Conservation (phyloP, 2,797 vertebrate genomes). For the Masticophis lateralis region DNA sequence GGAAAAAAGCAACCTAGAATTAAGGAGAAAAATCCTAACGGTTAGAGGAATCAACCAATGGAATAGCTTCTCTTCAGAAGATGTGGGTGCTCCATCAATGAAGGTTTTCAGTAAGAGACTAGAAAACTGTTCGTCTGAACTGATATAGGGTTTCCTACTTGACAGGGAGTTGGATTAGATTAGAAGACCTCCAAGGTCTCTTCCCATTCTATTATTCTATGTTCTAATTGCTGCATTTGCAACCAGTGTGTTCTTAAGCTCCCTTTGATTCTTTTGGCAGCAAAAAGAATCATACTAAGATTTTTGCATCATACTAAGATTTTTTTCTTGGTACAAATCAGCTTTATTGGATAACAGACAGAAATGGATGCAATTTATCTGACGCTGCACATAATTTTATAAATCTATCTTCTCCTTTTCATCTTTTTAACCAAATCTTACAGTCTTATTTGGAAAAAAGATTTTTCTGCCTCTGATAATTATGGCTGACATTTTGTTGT, state of each 20-base stretch:
- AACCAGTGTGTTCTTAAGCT: background rate
- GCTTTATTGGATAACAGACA: background rate
- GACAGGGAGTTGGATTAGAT: background rate
- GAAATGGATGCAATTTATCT: background rate
- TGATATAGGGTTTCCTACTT: background rate
- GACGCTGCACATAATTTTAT: background rate
- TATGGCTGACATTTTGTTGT: background rate
- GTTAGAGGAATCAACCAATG: background rate
- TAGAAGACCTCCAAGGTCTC: background rate
- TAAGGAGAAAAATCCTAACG: background rate
- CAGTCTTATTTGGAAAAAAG: background rate
- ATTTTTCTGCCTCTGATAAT: background rate
- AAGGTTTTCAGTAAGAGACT: background rate
- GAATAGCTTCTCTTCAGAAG: background rate
- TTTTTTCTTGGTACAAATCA: background rate
- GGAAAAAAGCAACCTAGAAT: background rate
- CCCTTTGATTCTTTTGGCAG: background rate
- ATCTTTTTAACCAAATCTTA: background rate
- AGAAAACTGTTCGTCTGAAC: background rate
- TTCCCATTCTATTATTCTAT: background rate
- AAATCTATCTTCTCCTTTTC: background rate
- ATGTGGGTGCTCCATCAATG: background rate
- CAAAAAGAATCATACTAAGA: too few relatives aligned
- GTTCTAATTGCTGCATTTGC: background rate
- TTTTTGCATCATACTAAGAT: background rate